Evolutionary conservation across 2,113 vertebrate species (phyloP), one percentile per base, ranked within the genome.

Genomic region (Stictonetta naevosa): DNA sequence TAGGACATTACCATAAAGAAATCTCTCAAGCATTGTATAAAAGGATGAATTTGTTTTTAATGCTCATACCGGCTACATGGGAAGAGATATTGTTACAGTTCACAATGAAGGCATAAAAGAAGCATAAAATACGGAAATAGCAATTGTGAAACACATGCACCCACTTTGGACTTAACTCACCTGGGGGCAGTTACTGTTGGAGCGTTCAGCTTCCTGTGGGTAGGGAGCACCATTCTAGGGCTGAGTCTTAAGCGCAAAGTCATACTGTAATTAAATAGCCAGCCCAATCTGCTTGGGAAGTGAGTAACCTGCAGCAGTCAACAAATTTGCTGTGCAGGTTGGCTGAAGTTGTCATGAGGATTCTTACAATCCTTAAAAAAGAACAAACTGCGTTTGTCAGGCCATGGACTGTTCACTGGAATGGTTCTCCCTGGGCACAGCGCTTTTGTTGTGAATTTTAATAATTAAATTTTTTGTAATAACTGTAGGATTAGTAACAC

Each of bases 131-230:
- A 83, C 7, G 56, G 67, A 93, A 91, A 68, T 36, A 73, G 75
- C 28, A 94, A 74, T 40, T 72, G 82, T 64, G 48, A 58, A 92
- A 66, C 71, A 48, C 46, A 25, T 73, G 28, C 29, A 52, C 25
- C 19, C 22, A 11, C 64, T 73, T 83, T 40, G 50, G 66, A 79
- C 74, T 96, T 79, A 92, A 66, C 38, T 86, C 0, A 4, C 55
- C 62, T 8, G 3, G 60, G 50, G 59, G 52, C 59, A 83, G 66
- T 88, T 84, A 69, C 91, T 84, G 96, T 84, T 77, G 26, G 63
- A 69, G 66, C 77, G 86, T 93, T 95, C 92, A 91, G 91, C 79
- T 90, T 95, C 86, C 86, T 63, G 36, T 94, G 91, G 77, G 71
- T 86, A 81, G 81, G 86, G 80, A 95, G 87, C 73, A 68, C 88